phyloP scores from a whole-genome alignment of 2,888 invertebrate genomes.

The Tethea ocularis region DNA sequence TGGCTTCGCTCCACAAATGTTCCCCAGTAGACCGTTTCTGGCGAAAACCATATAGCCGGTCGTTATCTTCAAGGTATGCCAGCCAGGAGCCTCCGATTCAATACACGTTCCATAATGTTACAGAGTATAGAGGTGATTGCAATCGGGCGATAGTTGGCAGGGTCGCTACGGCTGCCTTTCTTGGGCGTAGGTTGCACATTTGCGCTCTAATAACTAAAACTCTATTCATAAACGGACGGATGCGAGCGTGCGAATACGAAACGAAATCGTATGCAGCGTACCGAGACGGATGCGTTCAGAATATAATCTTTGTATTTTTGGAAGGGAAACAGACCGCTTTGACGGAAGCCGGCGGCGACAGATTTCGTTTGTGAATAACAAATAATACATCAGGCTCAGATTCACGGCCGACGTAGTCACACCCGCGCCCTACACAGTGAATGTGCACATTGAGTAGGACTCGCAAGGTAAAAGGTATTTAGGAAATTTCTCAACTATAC shows the following conservation, averaged over 20 bases:
- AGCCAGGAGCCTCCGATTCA: too few species aligned
- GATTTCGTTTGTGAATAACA: slow-evolving; percentile 70
- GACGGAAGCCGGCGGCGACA: slow-evolving; percentile 65
- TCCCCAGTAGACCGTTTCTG: too few species aligned
- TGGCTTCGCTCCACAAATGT: too few species aligned
- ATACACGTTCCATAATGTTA: too few species aligned
- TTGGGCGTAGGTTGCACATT: slow-evolving; percentile 20
- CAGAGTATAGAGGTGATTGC: too few species aligned
- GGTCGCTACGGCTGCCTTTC: too few species aligned
- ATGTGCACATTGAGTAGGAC: slow-evolving; percentile 41
- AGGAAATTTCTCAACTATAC: not conserved
- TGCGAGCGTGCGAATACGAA: slow-evolving; percentile 51
- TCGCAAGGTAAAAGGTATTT: slow-evolving; percentile 67
- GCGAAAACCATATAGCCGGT: too few species aligned
- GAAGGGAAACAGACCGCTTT: slow-evolving; percentile 63
- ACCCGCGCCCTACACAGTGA: slow-evolving; percentile 46
- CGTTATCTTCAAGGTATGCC: too few species aligned
- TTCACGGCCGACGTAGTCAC: slow-evolving; percentile 48
- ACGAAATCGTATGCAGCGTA: slow-evolving; percentile 53
- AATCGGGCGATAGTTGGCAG: too few species aligned
- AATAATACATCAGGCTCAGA: slow-evolving; percentile 52
- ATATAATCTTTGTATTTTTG: slow-evolving; percentile 68
- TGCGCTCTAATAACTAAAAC: slow-evolving; percentile 43
- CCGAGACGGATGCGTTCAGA: slow-evolving; percentile 63
- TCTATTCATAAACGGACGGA: slow-evolving; percentile 30